Base-by-base conservation (phyloP, 2,888 invertebrate species). In the Invenusta paracnida region DNA sequence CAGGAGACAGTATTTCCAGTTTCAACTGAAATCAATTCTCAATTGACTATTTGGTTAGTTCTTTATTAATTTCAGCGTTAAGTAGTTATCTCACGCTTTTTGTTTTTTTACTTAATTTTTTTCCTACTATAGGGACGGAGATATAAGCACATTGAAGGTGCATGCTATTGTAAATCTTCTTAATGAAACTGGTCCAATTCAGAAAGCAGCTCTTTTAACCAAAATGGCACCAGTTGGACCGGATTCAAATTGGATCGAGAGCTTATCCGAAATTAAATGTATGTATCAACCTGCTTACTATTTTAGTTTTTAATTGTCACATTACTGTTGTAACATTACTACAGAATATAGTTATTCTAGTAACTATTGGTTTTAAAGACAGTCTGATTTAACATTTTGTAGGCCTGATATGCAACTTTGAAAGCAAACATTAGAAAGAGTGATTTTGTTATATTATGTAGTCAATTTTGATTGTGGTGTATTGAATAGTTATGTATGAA, bases 1-100 rank as follows among this genome's bases (percentile, higher is more conserved):
- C n/a, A n/a, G 82, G 27, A 29, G 2, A 82, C 28, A 2, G 29
- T 30, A 25, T 82, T 82, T 27, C 82, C 13, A 25, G 29, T 17
- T 27, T 30, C 29, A 28, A 2, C 29, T 2, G 82, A 82, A 82
- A 82, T 82, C 2, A 82, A 82, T 28, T 29, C 29, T 27, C 2
- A 2, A 27, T 82, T 82, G 28, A 5, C 31, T 27, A 29, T 82
- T 5, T 82, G 82, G 82, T 82, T 5, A 82, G 82, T 82, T 27
- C 5, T 73, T 73, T 73, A n/a, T n/a, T n/a, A n/a, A n/a, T n/a
- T n/a, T n/a, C n/a, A n/a, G n/a, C n/a, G n/a, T n/a, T n/a, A n/a
- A n/a, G n/a, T n/a, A n/a, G n/a, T n/a, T n/a, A n/a, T n/a, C n/a
- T n/a, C n/a, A n/a, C n/a, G n/a, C n/a, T n/a, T n/a, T n/a, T 82